Base-by-base conservation (phyloP, 2,888 invertebrate genomes). In the Sinelater perroti region DNA sequence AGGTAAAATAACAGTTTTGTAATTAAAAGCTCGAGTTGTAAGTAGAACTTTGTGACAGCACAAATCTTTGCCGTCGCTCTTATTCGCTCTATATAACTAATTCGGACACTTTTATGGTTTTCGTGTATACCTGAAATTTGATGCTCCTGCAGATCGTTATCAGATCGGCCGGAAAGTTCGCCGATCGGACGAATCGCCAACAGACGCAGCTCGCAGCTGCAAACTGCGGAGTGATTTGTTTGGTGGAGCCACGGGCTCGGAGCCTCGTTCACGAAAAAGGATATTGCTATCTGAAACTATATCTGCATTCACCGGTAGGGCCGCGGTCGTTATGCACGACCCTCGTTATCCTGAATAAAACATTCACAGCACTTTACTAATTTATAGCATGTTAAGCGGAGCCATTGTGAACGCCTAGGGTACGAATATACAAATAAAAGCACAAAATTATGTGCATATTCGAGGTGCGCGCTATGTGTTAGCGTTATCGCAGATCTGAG, bases 371-470 rank as follows among this genome's bases (percentile, higher is more conserved):
- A 62, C 62, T 67, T 69, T 64, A 67, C 71, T 73, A 75, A 75
- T 75, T 75, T 75, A 75, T 75, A 67, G 70, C 70, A 69, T 72
- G 73, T 69, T 73, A 72, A 72, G 67, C 69, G 68, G 65, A 66
- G 67, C 67, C 68, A 72, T 75, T 74, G 74, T 74, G 64, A 67
- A 61, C 71, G 68, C 70, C 70, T 61, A 56, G 69, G 69, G 71
- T 69, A 69, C 67, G 67, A 71, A 72, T 69, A 67, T 65, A 67
- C 69, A 67, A 72, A 73, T 71, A 72, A 71, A 71, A 70, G 68
- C 62, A 69, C 62, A 70, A 68, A 72, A 73, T 73, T 73, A 72
- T 72, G 72, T 72, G 69, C 70, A 70, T 72, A 72, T 73, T 74
- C 72, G 66, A 66, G 62, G 65, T 66, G 69, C 69, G 67, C 65